Percentiles rank a stretch among this genome's conserved stretches.
These are phyloP conservation scores for Tachysurus vachellii DNA, from an alignment of 2,113 vertebrate genomes.

Conservation along the genomic window DNA sequence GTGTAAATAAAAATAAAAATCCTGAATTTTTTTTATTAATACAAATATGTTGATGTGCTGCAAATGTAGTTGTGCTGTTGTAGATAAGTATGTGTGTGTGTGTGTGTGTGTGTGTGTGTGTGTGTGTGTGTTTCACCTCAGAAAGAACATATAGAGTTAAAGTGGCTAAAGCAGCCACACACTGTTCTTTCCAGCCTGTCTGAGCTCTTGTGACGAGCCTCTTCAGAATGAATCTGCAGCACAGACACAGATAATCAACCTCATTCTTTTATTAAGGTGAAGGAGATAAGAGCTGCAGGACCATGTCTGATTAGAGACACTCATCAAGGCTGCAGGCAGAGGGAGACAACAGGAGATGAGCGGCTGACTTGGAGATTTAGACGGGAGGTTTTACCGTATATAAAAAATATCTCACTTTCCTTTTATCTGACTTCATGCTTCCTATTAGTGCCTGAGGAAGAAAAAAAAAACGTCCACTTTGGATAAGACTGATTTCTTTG, in stretches of 20 bases:
- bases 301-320: conserved; percentile 50
- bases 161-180: not conserved
- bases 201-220: conserved; percentile 37
- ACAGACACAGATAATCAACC: conserved; percentile 55
- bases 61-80: no score
- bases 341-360: conserved; percentile 16
- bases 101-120: no score
- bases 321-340: not conserved
- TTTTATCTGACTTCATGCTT: not conserved
- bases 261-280: conserved; percentile 60
- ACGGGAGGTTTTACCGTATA: not conserved
- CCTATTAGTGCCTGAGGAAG: not conserved
- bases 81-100: not conserved
- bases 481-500: not conserved
- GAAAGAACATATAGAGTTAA: not conserved
- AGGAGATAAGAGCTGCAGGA: conserved; percentile 57
- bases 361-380: conserved; percentile 2
- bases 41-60: no score
- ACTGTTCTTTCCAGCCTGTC: not conserved
- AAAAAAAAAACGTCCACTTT: not conserved
- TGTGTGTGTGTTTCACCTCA: not conserved
- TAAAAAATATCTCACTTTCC: not conserved
- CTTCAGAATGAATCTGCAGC: conserved; percentile 58
- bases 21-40: no score
- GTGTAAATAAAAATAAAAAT: no score